Conservation (phyloP, 2,888 invertebrate genomes). For the Acanthosepion pharaonis region DNA sequence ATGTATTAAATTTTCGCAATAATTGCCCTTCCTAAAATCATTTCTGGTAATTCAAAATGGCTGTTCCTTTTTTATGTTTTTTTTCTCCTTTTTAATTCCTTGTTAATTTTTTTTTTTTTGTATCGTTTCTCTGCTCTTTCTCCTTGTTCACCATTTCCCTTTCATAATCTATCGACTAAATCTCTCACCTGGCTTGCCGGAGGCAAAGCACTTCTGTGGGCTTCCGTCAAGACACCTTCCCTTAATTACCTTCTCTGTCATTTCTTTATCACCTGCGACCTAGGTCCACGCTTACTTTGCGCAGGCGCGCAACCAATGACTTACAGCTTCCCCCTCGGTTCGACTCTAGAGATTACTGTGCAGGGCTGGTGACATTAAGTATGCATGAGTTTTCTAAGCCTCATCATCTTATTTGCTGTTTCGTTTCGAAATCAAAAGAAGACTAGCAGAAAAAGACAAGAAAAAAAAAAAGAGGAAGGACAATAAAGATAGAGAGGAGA, state of each 20-base stretch:
- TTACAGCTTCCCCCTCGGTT: background rate
- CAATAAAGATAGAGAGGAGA: too few relatives aligned
- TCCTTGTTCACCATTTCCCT: background rate
- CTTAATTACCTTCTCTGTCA: background rate
- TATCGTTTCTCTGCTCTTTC: background rate
- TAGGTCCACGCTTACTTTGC: background rate
- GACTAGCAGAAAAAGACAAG: background rate
- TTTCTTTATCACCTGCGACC: background rate
- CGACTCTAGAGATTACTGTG: background rate
- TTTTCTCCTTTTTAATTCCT: background rate
- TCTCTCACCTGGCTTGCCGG: conserved; percentile 1
- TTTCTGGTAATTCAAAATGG: background rate
- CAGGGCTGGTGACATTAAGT: background rate
- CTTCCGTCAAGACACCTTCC: background rate
- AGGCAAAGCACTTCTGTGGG: background rate
- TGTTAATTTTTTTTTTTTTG: background rate
- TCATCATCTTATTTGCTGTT: conserved; percentile 10
- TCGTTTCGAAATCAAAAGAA: background rate
- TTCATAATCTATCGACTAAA: background rate
- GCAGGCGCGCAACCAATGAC: background rate
- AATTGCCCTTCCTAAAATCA: background rate
- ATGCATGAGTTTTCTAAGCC: background rate
- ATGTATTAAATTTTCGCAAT: background rate
- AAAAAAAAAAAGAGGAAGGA: too few relatives aligned
- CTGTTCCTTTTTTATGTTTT: background rate